Conservation (phyloP, 1,140 invertebrate species). For the Watersipora subatra region DNA sequence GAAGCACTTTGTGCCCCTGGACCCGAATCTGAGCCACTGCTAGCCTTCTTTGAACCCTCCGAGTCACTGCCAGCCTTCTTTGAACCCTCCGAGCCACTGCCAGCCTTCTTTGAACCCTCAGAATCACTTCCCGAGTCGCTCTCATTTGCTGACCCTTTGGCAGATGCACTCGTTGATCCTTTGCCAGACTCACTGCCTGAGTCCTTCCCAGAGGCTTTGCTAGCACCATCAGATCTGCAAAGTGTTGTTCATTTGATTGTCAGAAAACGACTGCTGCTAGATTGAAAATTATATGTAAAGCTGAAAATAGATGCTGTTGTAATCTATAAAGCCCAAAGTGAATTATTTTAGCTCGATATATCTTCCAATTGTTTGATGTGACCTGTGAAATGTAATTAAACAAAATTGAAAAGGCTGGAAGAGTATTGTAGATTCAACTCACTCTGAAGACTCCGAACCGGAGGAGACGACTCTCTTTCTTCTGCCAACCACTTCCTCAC, state of each 20-base stretch:
- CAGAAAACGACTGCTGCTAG: slow-evolving; percentile 5
- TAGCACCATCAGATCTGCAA: slow-evolving; percentile 12
- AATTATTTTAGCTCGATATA: no score
- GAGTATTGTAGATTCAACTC: no score
- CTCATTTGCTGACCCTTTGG: slow-evolving; percentile 13
- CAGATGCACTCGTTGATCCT: slow-evolving; percentile 20
- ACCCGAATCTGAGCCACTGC: background rate
- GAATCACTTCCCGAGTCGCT: background rate
- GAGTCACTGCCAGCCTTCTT: no score
- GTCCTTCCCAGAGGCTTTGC: slow-evolving; percentile 27
- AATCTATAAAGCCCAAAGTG: no score
- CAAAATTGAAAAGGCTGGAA: no score
- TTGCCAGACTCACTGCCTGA: slow-evolving; percentile 26
- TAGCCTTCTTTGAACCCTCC: no score
- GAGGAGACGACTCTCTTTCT: slow-evolving; percentile 39
- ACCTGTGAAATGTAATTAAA: no score
- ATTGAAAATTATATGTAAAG: background rate
- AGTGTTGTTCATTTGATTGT: slow-evolving; percentile 6
- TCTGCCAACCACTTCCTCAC: slow-evolving; percentile 28
- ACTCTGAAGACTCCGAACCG: slow-evolving; percentile 31
- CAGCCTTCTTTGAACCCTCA: background rate
- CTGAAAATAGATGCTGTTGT: no score
- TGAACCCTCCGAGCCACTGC: no score
- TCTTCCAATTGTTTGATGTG: no score
- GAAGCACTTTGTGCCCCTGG: background rate